Evolutionary conservation across 1,140 invertebrate species (phyloP).

Genomic region (Gonatopus flavifemur): DNA sequence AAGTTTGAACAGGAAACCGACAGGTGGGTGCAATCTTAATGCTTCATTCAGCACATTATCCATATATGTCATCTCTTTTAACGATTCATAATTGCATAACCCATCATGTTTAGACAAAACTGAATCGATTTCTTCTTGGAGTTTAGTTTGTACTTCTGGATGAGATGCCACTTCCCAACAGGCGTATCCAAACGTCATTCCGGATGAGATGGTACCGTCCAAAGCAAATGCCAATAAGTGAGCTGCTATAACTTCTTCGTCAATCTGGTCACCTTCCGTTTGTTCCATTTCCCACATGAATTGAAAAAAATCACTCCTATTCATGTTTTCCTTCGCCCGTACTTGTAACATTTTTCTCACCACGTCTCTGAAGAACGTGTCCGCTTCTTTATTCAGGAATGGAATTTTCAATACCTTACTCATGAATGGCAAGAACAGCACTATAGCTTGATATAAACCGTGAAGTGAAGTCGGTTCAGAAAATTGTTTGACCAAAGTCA

Average conservation of each 20-base stretch:
- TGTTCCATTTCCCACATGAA: too few species aligned
- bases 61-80: conserved; percentile 63
- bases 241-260: conserved; percentile 18
- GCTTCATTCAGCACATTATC: conserved; percentile 58
- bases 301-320: conserved; percentile 29
- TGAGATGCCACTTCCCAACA: conserved; percentile 44
- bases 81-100: conserved; percentile 60
- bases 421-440: conserved; percentile 13
- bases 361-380: conserved; percentile 17
- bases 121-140: too few species aligned
- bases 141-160: conserved; percentile 54
- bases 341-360: conserved; percentile 9
- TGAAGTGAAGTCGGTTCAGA: conserved; percentile 18
- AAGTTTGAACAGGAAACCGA: conserved; percentile 29
- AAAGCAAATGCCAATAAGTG: too few species aligned
- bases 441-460: conserved; percentile 8
- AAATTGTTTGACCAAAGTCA: conserved; percentile 31
- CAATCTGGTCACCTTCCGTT: conserved; percentile 26
- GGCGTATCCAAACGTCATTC: conserved; percentile 40
- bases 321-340: conserved; percentile 1
- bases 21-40: conserved; percentile 43
- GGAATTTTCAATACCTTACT: conserved; percentile 1
- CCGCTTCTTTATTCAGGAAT: conserved; percentile 7
- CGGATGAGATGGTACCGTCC: conserved; percentile 46
- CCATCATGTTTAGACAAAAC: conserved; percentile 54